A percentile compares a stretch with the other conserved stretches of the same genome.
phyloP scores from a whole-genome alignment of 2,113 vertebrate genomes.

The Hydrochoerus hydrochaeris region DNA sequence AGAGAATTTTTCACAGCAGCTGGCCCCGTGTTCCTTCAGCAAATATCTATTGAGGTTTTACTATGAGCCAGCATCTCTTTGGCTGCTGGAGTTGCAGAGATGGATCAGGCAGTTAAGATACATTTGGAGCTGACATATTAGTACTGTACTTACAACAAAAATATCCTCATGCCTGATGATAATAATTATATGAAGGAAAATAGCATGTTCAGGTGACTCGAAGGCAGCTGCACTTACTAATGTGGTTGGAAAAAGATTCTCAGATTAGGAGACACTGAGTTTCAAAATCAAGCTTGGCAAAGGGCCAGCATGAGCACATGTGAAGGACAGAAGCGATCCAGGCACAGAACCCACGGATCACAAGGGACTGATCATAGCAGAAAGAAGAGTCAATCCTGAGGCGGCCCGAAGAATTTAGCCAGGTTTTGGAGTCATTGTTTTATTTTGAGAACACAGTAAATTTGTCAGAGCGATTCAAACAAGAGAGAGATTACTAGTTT shows the following conservation, averaged over 20 bases:
- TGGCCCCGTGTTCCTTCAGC: not conserved
- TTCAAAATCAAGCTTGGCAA: not conserved
- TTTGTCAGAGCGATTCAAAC: not conserved
- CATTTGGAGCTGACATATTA: not conserved
- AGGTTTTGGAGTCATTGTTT: not conserved
- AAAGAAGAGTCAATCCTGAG: not conserved
- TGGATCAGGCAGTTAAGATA: not conserved
- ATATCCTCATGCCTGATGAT: not conserved
- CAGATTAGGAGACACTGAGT: not conserved
- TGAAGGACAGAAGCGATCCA: not conserved
- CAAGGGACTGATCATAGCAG: not conserved
- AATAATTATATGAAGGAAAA: not conserved
- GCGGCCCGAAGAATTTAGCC: not conserved
- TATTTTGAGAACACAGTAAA: not conserved
- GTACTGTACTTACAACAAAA: not conserved
- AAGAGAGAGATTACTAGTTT: not conserved
- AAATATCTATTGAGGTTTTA: not conserved
- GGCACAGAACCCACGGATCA: not conserved
- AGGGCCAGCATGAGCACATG: not conserved
- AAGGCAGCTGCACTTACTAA: not conserved
- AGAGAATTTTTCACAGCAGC: not conserved
- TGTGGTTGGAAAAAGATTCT: not conserved
- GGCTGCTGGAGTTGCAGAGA: not conserved
- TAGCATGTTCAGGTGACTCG: not conserved
- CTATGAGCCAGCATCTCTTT: not conserved